phyloP scores from a whole-genome alignment of 2,888 invertebrate species.

The Idaea straminata region DNA sequence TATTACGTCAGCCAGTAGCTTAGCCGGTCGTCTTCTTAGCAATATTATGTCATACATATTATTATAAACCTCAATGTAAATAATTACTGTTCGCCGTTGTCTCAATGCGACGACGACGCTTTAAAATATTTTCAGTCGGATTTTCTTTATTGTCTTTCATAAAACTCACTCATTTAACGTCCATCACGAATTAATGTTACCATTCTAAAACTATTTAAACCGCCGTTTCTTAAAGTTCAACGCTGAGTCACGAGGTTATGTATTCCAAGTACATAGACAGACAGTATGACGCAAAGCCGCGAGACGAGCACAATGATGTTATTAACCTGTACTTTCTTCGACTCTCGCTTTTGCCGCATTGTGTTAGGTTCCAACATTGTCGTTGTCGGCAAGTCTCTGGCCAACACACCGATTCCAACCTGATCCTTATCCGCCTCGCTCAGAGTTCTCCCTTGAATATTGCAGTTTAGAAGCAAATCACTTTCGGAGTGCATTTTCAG shows the following conservation, averaged over 20 bases:
- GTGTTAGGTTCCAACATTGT: not conserved
- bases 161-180: not conserved
- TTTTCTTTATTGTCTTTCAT: not conserved
- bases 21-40: not conserved
- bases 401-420: constrained; percentile 44
- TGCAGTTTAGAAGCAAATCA: constrained; percentile 72
- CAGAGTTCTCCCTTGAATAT: constrained; percentile 60
- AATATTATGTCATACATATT: not conserved
- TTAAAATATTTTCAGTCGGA: not conserved
- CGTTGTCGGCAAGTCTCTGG: constrained; percentile 21
- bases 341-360: constrained; percentile 44
- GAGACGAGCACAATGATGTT: constrained; percentile 37
- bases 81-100: not conserved
- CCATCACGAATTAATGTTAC: not conserved
- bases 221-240: not conserved
- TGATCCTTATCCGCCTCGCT: constrained; percentile 65
- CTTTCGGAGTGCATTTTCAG: constrained; percentile 75
- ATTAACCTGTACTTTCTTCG: constrained; percentile 37
- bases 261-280: constrained; percentile 19
- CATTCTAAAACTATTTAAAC: not conserved
- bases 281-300: constrained; percentile 24
- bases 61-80: not conserved
- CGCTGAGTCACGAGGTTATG: constrained; percentile 30
- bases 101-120: not conserved
- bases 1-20: not conserved